These are phyloP conservation scores for Grammomys surdaster DNA, from an alignment of 2,113 vertebrate species.

Conservation along the genomic window DNA sequence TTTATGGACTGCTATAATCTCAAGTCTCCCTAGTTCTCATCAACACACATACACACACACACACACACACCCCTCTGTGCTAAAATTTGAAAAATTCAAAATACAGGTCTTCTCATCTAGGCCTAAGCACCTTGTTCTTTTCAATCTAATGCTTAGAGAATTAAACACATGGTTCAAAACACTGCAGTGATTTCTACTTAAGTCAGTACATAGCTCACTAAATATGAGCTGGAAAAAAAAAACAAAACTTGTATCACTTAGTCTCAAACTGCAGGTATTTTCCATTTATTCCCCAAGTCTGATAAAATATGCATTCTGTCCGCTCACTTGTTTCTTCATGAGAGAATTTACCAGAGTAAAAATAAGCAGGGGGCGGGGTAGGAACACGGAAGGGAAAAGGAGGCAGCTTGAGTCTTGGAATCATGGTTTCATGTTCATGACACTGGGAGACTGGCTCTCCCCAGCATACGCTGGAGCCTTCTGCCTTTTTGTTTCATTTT, in stretches of 20 bases:
- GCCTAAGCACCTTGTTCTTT: slow-evolving; percentile 38
- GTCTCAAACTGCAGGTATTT: not conserved
- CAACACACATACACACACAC: not conserved
- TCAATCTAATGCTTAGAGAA: slow-evolving; percentile 47
- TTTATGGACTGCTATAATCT: slow-evolving; percentile 27
- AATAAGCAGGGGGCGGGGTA: not conserved
- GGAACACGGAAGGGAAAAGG: not conserved
- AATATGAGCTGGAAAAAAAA: not conserved
- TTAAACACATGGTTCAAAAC: slow-evolving; percentile 32
- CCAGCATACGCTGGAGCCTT: not conserved
- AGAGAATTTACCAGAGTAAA: slow-evolving; percentile 41
- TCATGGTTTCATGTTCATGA: not conserved
- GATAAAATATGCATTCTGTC: not conserved
- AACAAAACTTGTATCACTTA: slow-evolving; percentile 2
- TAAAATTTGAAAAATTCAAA: slow-evolving; percentile 51
- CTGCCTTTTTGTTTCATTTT: not conserved
- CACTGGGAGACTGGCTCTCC: slow-evolving; percentile 31
- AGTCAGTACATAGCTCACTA: slow-evolving; percentile 37
- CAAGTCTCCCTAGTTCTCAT: not conserved
- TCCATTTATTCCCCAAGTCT: slow-evolving; percentile 24
- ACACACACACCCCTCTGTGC: slow-evolving; percentile 14
- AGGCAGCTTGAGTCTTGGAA: not conserved
- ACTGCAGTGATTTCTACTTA: not conserved
- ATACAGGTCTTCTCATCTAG: slow-evolving; percentile 14
- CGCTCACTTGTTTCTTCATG: not conserved